These are phyloP conservation scores for Siphonodentalium dalli DNA, from an alignment of 2,888 invertebrate species.

Conservation along the genomic window DNA sequence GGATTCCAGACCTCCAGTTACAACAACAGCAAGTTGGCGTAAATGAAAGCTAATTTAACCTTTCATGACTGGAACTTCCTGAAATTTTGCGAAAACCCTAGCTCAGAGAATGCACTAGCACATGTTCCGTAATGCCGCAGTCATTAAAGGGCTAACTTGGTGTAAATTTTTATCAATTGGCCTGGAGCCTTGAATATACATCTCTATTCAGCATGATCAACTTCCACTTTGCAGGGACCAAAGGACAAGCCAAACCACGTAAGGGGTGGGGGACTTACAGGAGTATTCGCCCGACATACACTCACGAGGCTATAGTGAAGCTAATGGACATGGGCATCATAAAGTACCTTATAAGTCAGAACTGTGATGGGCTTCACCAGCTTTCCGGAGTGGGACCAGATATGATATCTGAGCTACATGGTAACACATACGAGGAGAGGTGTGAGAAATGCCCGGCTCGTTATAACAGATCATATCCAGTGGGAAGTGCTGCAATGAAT, in stretches of 20 bases:
- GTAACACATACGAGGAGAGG: conserved; percentile 50
- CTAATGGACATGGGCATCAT: conserved; percentile 44
- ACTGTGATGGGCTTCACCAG: conserved; percentile 54
- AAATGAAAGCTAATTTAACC: too few species aligned
- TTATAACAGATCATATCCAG: conserved; percentile 21
- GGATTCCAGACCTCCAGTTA: too few species aligned
- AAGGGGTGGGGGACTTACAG: background rate
- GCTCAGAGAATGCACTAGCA: too few species aligned
- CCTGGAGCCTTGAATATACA: too few species aligned
- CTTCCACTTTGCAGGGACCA: conserved; percentile 15
- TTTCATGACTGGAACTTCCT: too few species aligned
- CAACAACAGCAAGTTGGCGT: too few species aligned
- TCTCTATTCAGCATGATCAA: too few species aligned
- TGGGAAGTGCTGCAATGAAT: too few species aligned
- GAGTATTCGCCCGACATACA: conserved; percentile 46
- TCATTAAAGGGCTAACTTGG: too few species aligned
- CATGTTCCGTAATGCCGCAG: too few species aligned
- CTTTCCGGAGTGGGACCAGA: conserved; percentile 46
- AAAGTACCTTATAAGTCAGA: conserved; percentile 55
- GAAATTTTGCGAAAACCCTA: too few species aligned
- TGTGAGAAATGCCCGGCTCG: conserved; percentile 49
- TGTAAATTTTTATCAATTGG: too few species aligned
- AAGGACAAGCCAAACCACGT: conserved; percentile 8
- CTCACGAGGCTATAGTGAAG: conserved; percentile 51
- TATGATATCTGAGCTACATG: conserved; percentile 54